These are phyloP conservation scores for Lutjanus campechanus DNA, from an alignment of 2,797 vertebrate genomes.

Conservation along the genomic window DNA sequence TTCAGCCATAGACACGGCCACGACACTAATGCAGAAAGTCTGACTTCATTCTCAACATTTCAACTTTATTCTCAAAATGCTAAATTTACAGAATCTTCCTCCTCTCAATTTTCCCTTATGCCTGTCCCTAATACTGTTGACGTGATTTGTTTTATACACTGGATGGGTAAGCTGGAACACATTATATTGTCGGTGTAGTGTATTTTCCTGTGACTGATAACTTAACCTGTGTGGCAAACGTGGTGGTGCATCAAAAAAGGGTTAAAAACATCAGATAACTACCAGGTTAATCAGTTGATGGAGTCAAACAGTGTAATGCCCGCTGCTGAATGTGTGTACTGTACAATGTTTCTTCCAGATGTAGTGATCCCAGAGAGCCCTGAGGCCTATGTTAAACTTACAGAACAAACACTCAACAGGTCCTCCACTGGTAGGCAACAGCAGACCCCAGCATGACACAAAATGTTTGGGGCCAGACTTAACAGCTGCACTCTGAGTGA, in stretches of 20 bases:
- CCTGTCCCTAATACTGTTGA: background rate
- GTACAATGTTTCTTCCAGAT: constrained; percentile 93
- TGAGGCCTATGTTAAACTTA: constrained; percentile 94
- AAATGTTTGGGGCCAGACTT: constrained; percentile 66
- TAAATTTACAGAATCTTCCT: no score
- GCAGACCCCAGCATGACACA: constrained; percentile 74
- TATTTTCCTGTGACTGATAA: constrained; percentile 10
- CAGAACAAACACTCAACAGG: constrained; percentile 90
- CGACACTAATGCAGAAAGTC: no score
- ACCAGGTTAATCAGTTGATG: background rate
- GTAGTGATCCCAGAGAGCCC: constrained; percentile 93
- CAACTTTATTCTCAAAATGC: no score
- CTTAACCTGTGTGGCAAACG: background rate
- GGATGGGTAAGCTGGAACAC: background rate
- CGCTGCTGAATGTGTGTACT: constrained; percentile 77
- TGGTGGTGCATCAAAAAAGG: background rate
- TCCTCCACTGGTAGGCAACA: constrained; percentile 90
- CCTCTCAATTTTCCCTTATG: no score
- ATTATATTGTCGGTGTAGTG: background rate
- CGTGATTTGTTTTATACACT: background rate
- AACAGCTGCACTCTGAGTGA: constrained; percentile 58
- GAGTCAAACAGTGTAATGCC: constrained; percentile 45
- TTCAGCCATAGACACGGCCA: no score
- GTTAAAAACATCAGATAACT: background rate
- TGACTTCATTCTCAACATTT: no score